Percentiles rank a stretch among this genome's conserved stretches.
Evolutionary conservation across 30 jellyfish, hydroid and myxozoan species (phyloP).

Genomic region (Cassiopea xamachana): DNA sequence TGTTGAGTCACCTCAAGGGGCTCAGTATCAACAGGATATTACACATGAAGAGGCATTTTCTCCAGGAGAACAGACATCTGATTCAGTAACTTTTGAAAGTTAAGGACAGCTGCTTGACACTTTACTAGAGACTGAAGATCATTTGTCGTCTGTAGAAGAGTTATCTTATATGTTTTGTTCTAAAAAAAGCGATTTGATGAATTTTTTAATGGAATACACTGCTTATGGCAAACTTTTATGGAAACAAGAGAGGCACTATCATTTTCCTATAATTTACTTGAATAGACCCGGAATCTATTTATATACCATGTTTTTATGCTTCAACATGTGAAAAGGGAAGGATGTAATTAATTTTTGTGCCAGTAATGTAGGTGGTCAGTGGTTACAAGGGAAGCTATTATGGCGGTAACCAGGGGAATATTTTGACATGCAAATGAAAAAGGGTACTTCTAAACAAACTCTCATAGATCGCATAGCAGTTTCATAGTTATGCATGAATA

Average conservation of each 20-base stretch:
- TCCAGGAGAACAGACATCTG: conserved; percentile 1
- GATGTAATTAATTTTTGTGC: not conserved
- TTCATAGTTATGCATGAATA: no score
- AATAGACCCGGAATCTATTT: not conserved
- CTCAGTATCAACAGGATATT: not conserved
- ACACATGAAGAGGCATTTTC: not conserved
- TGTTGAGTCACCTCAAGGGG: conserved; percentile 3
- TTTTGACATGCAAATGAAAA: no score
- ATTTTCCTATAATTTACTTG: not conserved
- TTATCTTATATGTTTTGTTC: not conserved
- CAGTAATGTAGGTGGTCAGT: not conserved
- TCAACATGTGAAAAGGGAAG: not conserved
- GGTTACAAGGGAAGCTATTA: not conserved
- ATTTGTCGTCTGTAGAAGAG: not conserved
- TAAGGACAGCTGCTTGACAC: not conserved
- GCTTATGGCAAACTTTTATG: not conserved
- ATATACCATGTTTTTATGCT: not conserved
- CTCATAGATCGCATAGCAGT: no score
- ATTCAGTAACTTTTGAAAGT: not conserved
- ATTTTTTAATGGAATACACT: not conserved
- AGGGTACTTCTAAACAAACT: no score
- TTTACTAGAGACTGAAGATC: not conserved
- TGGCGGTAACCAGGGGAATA: not conserved
- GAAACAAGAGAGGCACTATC: not conserved
- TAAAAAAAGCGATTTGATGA: not conserved